These are phyloP conservation scores for Eolophus roseicapilla DNA, from an alignment of 2,113 vertebrate genomes.

Conservation along the genomic window DNA sequence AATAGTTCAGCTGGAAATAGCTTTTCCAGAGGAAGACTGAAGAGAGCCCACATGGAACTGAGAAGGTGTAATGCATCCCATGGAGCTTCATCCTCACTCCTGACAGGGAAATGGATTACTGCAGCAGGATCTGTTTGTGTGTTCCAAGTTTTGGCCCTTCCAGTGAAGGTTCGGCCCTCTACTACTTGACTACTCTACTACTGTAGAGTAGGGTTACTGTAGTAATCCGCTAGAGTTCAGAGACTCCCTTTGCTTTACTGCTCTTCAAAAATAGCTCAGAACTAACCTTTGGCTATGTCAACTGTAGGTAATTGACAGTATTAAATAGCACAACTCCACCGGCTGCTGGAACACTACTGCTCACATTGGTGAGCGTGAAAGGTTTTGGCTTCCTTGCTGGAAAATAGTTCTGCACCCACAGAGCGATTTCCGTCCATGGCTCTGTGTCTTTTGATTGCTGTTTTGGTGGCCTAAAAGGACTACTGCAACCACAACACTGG, in stretches of 20 bases:
- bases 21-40: not conserved
- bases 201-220: too few relatives aligned
- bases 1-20: not conserved
- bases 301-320: not conserved
- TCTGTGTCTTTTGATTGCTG: not conserved
- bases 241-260: rapidly evolving
- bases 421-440: not conserved
- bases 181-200: not conserved
- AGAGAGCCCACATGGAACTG: rapidly evolving
- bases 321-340: not conserved
- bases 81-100: not conserved
- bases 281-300: not conserved
- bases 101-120: not conserved
- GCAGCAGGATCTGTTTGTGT: not conserved
- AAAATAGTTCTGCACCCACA: not conserved
- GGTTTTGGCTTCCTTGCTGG: not conserved
- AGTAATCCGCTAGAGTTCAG: not conserved
- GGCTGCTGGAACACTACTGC: not conserved
- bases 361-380: not conserved
- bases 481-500: not conserved
- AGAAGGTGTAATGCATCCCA: not conserved
- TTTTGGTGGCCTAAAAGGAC: not conserved
- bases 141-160: not conserved
- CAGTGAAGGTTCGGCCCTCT: not conserved
- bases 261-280: not conserved